Evolutionary conservation across 1,140 invertebrate species (phyloP).

Genomic region (Caenorhabditis brenneri): DNA sequence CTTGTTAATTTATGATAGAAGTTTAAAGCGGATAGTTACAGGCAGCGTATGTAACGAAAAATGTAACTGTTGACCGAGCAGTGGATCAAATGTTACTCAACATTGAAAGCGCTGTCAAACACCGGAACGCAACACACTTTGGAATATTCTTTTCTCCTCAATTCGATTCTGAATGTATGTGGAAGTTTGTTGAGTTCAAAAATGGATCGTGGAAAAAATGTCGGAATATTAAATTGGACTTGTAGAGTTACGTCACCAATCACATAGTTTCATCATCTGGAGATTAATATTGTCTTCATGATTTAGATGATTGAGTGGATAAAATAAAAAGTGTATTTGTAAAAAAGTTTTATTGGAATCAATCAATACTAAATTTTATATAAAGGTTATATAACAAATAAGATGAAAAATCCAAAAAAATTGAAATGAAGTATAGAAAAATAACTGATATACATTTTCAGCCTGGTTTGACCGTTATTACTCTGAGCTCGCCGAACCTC

Average conservation of each 20-base stretch:
- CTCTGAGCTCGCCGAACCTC: not conserved
- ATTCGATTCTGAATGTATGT: conserved; percentile 10
- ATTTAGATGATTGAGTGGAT: too few species aligned
- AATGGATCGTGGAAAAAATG: not conserved
- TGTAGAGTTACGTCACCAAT: too few species aligned
- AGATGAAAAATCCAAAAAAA: too few species aligned
- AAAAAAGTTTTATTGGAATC: too few species aligned
- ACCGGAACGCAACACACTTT: not conserved
- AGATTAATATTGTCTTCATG: too few species aligned
- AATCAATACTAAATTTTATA: too few species aligned
- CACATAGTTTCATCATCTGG: too few species aligned
- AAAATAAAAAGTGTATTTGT: too few species aligned
- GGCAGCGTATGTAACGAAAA: not conserved
- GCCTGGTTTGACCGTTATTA: conserved; percentile 34
- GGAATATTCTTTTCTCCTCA: not conserved
- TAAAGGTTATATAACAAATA: too few species aligned
- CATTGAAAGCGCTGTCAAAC: not conserved
- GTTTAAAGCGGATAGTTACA: too few species aligned
- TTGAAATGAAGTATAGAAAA: not conserved
- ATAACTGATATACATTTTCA: not conserved
- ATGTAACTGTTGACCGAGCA: not conserved
- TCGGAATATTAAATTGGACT: not conserved
- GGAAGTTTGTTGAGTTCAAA: conserved; percentile 4
- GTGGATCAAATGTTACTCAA: conserved; percentile 5
- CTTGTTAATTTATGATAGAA: too few species aligned